Evolutionary conservation across 2,888 invertebrate species (phyloP).

Genomic region (Clivina fossor): DNA sequence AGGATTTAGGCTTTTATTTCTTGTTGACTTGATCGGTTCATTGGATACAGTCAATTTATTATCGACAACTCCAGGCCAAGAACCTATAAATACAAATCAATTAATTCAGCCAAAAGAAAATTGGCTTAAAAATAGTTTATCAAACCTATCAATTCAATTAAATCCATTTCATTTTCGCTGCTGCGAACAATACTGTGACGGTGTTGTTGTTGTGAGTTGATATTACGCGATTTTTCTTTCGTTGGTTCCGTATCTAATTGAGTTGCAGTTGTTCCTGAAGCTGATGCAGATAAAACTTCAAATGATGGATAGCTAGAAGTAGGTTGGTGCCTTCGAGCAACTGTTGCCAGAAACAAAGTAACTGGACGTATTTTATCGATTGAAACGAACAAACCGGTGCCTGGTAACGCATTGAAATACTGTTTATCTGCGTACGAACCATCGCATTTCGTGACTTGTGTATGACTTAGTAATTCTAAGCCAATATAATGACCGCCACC

Average conservation of each 20-base stretch:
- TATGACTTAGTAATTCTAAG: conserved; percentile 56
- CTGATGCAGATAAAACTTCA: conserved; percentile 5
- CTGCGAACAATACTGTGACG: conserved; percentile 26
- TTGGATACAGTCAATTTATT: conserved; percentile 15
- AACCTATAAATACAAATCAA: conserved; percentile 39
- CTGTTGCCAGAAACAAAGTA: conserved; percentile 6
- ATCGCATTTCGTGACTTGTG: conserved; percentile 48
- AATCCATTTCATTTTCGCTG: conserved; percentile 50
- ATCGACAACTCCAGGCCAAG: conserved; percentile 41
- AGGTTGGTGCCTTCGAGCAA: conserved; percentile 6
- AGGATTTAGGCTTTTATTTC: conserved; percentile 63
- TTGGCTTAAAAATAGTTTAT: no score
- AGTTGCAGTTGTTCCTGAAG: background rate
- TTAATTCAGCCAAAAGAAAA: no score
- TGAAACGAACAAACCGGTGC: conserved; percentile 51
- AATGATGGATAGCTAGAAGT: conserved; percentile 6
- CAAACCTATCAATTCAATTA: conserved; percentile 50
- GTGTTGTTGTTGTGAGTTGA: conserved; percentile 41
- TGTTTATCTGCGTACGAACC: conserved; percentile 50
- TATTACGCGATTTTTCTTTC: conserved; percentile 16
- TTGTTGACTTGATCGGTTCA: conserved; percentile 34
- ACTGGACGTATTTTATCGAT: conserved; percentile 49
- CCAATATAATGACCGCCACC: conserved; percentile 59
- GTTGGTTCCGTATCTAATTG: conserved; percentile 3
- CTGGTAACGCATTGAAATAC: conserved; percentile 50